Evolutionary conservation across 2,888 invertebrate genomes (phyloP).

Genomic region (Amblyjoppa fuscipennis): DNA sequence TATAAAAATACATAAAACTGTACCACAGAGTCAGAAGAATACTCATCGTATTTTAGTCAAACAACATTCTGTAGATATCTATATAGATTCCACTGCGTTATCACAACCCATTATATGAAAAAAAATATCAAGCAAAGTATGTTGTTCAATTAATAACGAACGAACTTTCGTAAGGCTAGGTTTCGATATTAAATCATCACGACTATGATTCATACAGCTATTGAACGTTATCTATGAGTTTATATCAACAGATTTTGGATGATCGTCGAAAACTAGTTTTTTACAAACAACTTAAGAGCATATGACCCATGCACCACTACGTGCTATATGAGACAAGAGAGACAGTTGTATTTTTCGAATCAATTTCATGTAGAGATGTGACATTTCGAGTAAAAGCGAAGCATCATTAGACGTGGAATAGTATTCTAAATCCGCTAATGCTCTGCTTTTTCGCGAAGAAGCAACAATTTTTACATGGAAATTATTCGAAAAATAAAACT

Average conservation of each 20-base stretch:
- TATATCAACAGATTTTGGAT: neutral
- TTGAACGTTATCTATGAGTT: neutral
- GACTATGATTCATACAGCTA: neutral
- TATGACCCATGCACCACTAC: neutral
- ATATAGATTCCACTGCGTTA: neutral
- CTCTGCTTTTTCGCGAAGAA: neutral
- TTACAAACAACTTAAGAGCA: neutral
- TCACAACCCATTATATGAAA: neutral
- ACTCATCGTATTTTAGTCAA: neutral
- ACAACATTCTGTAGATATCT: neutral
- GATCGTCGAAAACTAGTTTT: neutral
- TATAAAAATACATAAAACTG: neutral
- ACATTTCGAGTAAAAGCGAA: neutral
- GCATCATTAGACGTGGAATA: neutral
- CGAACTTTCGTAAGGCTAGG: neutral
- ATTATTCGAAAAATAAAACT: neutral
- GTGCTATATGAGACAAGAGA: neutral
- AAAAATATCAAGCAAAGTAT: neutral
- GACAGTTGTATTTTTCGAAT: neutral
- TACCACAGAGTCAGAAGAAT: neutral
- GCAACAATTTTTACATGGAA: neutral
- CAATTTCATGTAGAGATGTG: neutral
- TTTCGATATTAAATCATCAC: neutral
- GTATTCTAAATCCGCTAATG: neutral
- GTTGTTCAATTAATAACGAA: neutral